These are phyloP conservation scores for Diploptera punctata DNA, from an alignment of 2,888 invertebrate genomes.

Conservation along the genomic window DNA sequence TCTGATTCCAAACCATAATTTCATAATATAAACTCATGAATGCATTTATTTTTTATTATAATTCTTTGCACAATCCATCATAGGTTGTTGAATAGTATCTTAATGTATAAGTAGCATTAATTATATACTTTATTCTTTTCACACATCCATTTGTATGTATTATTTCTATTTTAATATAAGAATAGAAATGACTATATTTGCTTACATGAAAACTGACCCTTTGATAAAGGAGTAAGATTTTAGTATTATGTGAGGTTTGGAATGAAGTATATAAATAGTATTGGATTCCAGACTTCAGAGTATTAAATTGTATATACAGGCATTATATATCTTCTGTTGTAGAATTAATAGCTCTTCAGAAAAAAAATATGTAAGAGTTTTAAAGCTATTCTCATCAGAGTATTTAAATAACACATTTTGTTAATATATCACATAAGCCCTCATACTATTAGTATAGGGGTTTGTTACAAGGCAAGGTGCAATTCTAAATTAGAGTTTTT, in stretches of 20 bases:
- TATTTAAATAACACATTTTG: neutral
- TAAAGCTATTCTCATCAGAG: neutral
- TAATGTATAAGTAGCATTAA: too few relatives aligned
- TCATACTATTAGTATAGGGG: constrained; percentile 1
- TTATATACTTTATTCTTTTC: neutral
- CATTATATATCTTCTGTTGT: constrained; percentile 4
- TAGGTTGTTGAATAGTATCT: too few relatives aligned
- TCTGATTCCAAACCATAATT: too few relatives aligned
- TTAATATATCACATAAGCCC: neutral
- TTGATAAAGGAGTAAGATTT: neutral
- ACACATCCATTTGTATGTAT: neutral
- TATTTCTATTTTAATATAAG: neutral
- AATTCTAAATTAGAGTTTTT: constrained; percentile 11
- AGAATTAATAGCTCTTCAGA: neutral
- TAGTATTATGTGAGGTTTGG: neutral
- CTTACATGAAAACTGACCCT: neutral
- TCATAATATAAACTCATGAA: too few relatives aligned
- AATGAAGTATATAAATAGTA: neutral
- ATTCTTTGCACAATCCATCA: too few relatives aligned
- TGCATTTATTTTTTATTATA: too few relatives aligned
- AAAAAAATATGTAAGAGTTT: neutral
- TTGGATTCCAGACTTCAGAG: neutral
- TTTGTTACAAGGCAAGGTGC: constrained; percentile 24
- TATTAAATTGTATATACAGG: constrained; percentile 10
- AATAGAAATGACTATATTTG: too few relatives aligned